Evolutionary conservation across 1,140 invertebrate species (phyloP), one percentile per base, ranked within the genome.

Genomic region (Macrobrachium rosenbergii): DNA sequence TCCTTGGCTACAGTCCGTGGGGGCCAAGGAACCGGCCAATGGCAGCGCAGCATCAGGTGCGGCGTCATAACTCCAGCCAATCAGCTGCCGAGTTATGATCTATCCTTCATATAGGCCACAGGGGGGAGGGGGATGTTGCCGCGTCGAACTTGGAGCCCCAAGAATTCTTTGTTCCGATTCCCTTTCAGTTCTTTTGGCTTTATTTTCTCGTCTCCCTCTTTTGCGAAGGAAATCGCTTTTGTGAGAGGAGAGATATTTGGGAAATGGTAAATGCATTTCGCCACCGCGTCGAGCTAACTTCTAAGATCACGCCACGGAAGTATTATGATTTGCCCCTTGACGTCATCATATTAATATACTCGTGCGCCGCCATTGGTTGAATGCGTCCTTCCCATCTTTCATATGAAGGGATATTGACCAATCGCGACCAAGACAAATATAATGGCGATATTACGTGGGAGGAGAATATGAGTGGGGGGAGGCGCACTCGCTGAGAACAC

Each of bases 311-410:
- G 67, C 67, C 19, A 63, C 63, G 58, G 63, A 45, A 43, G 84
- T 81, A 77, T 80, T 87, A 87, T 87, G 84, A 87, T 87, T 72
- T 80, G 78, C 69, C 19, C 21, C 11, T 16, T 87, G 63, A 87
- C 84, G 84, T 87, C 84, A 87, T 87, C 84, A 87, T 87, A 87
- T 87, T 87, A 87, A 87, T 87, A 87, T 87, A 81, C 84, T 81
- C 77, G 58, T n/a, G 84, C 78, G 63, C 21, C 23, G 10, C 84
- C 16, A 87, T 87, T 87, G 84, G 84, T 81, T 52, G 76, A 75
- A 43, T 52, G 67, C 64, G 69, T 17, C 58, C 62, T 73, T 81
- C 63, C 67, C 84, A 87, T 87, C 84, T 87, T 87, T 87, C 84
- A 87, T 87, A 87, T 64, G 84, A 52, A 78, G 21, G 17, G 67